Evolutionary conservation across 2,797 vertebrate species (phyloP).

Genomic region (Myotis myotis): DNA sequence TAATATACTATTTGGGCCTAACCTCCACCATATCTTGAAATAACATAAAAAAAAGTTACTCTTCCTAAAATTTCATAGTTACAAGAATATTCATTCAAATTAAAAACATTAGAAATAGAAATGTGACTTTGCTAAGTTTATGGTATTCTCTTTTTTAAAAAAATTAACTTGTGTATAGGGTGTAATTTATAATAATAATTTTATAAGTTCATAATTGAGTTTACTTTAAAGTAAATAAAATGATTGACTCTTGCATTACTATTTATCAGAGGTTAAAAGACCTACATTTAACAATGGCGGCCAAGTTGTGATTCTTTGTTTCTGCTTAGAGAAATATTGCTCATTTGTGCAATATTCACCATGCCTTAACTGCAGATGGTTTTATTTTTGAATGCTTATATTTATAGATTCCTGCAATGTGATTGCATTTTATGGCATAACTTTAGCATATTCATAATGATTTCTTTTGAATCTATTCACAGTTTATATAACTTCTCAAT

Average conservation of each 20-base stretch:
- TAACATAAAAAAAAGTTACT: conserved; percentile 64
- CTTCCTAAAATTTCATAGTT: conserved; percentile 67
- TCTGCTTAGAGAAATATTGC: conserved; percentile 59
- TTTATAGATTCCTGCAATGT: conserved; percentile 61
- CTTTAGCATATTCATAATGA: conserved; percentile 61
- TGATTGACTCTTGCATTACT: neutral
- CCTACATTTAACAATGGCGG: neutral
- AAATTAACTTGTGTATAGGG: neutral
- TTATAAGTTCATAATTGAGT: conserved; percentile 14
- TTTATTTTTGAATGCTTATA: conserved; percentile 60
- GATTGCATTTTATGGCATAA: conserved; percentile 78
- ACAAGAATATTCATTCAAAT: conserved; percentile 58
- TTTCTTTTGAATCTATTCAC: conserved; percentile 73
- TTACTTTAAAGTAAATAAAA: conserved; percentile 46
- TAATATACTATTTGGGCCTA: conserved; percentile 56
- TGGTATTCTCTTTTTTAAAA: conserved; percentile 14
- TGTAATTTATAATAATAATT: conserved; percentile 56
- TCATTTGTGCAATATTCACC: conserved; percentile 39
- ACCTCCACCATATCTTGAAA: conserved; percentile 57
- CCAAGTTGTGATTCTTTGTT: conserved; percentile 5
- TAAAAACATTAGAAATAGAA: conserved; percentile 71
- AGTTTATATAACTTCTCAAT: conserved; percentile 11
- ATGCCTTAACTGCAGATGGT: conserved; percentile 42
- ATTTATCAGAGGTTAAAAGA: neutral
- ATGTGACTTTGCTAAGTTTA: conserved; percentile 65